phyloP scores from a whole-genome alignment of 2,113 vertebrate genomes.

The Monopterus albus region DNA sequence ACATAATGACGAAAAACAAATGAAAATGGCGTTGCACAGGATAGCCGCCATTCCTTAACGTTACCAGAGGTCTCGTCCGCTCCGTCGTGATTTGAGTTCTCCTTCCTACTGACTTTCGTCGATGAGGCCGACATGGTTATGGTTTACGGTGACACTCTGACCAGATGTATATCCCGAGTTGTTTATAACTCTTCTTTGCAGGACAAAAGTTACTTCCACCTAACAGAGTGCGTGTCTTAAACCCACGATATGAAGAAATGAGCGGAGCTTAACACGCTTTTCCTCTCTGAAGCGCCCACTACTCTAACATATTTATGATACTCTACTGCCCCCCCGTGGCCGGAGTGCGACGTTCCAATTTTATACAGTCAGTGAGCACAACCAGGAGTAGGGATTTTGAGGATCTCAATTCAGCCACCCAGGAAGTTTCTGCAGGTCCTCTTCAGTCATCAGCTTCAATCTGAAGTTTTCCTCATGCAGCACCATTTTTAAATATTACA shows the following conservation, averaged over 20 bases:
- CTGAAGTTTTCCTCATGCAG: too few relatives aligned
- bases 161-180: slow-evolving; percentile 22
- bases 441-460: too few relatives aligned
- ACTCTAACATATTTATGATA: slow-evolving; percentile 2
- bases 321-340: slow-evolving; percentile 40
- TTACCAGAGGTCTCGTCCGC: slow-evolving; percentile 96
- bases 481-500: too few relatives aligned
- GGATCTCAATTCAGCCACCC: too few relatives aligned
- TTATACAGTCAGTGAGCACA: not conserved
- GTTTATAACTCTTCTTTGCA: slow-evolving; percentile 36
- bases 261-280: slow-evolving; percentile 57
- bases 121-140: slow-evolving; percentile 90
- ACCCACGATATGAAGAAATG: slow-evolving; percentile 44
- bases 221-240: slow-evolving; percentile 42
- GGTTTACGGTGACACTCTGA: slow-evolving; percentile 12
- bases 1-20: slow-evolving; percentile 69
- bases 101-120: slow-evolving; percentile 95
- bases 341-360: slow-evolving; percentile 29
- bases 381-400: too few relatives aligned
- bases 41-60: slow-evolving; percentile 74
- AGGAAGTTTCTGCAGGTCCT: too few relatives aligned
- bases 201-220: slow-evolving; percentile 67
- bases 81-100: slow-evolving; percentile 96
- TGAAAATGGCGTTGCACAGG: slow-evolving; percentile 85
- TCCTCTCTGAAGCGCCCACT: slow-evolving; percentile 38